Percentiles rank a stretch among this genome's conserved stretches.
These are phyloP conservation scores for Pemphigus obesinymphae DNA, from an alignment of 1,140 invertebrate genomes.

Conservation along the genomic window DNA sequence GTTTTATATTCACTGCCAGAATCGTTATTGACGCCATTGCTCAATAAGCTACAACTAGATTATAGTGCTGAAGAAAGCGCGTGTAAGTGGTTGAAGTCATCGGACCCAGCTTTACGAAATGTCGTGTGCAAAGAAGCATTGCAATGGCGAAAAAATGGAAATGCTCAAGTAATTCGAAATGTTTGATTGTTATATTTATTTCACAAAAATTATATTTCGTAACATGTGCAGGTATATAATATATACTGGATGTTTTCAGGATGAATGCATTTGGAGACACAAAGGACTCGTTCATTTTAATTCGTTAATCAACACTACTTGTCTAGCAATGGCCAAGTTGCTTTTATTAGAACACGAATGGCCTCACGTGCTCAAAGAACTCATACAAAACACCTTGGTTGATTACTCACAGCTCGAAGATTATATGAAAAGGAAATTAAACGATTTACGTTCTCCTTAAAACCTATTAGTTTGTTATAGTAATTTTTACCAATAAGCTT, in stretches of 20 bases:
- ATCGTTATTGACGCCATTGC: conserved; percentile 65
- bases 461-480: neutral
- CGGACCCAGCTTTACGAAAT: conserved; percentile 68
- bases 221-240: neutral
- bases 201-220: neutral
- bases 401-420: conserved; percentile 72
- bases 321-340: conserved; percentile 68
- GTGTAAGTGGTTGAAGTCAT: conserved; percentile 66
- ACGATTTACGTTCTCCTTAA: conserved; percentile 41
- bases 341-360: conserved; percentile 66
- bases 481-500: too few species aligned
- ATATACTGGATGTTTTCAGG: conserved; percentile 52
- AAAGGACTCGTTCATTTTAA: conserved; percentile 64
- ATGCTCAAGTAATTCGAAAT: conserved; percentile 21
- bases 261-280: conserved; percentile 64
- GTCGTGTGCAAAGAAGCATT: conserved; percentile 81
- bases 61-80: conserved; percentile 53
- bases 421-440: conserved; percentile 62
- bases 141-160: conserved; percentile 60
- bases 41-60: conserved; percentile 58
- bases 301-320: conserved; percentile 63
- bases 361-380: conserved; percentile 67
- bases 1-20: conserved; percentile 73
- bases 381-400: conserved; percentile 66
- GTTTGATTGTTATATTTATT: too few species aligned